Evolutionary conservation across 2,888 invertebrate genomes (phyloP).

Genomic region (Mellilla xanthometata): DNA sequence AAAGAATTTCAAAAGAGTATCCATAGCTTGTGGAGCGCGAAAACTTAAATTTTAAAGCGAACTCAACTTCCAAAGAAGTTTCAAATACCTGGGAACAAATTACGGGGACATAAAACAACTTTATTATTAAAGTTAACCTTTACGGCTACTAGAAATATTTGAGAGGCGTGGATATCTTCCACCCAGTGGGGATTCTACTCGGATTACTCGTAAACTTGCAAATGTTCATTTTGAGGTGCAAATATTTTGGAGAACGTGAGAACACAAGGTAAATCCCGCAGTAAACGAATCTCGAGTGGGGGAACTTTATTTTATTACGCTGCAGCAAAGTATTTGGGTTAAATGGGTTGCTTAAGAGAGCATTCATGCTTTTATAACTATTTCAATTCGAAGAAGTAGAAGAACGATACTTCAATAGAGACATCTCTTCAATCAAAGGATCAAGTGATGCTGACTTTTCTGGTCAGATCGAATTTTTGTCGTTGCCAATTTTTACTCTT

Average conservation of each 20-base stretch:
- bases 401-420: too few species aligned
- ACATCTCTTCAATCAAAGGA: too few species aligned
- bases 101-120: slow-evolving; percentile 22
- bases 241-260: slow-evolving; percentile 1
- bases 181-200: slow-evolving; percentile 24
- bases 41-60: slow-evolving; percentile 6
- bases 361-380: background rate
- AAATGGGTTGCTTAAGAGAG: background rate
- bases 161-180: slow-evolving; percentile 27
- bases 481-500: too few species aligned
- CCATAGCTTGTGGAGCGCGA: slow-evolving; percentile 2
- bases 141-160: slow-evolving; percentile 30
- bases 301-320: background rate
- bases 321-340: background rate
- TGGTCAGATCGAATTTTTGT: too few species aligned
- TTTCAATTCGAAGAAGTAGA: too few species aligned
- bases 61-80: too few species aligned
- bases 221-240: slow-evolving; percentile 4
- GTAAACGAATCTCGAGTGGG: background rate
- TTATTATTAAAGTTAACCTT: slow-evolving; percentile 31
- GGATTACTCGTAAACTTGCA: slow-evolving; percentile 27
- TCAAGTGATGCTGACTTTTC: too few species aligned
- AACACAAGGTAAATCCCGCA: background rate
- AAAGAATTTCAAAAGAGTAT: background rate
- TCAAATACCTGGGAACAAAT: slow-evolving; percentile 11